Base-by-base conservation (phyloP, 2,888 invertebrate species). In the Azorinus chamasolen region DNA sequence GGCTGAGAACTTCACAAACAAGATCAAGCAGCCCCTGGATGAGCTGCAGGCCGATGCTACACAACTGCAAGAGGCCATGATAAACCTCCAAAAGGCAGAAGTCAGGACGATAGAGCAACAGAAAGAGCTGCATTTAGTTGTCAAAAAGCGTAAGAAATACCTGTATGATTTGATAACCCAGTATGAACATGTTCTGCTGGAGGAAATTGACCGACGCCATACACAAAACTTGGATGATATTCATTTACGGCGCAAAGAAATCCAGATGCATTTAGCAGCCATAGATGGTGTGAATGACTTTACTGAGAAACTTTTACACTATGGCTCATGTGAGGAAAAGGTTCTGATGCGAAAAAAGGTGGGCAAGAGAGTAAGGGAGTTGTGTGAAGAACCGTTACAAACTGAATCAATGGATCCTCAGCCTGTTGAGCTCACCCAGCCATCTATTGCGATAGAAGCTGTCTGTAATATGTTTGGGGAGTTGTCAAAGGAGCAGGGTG, bases 381-480 rank as follows among this genome's bases (percentile, higher is more conserved):
- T 90, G 20, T 89, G 88, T 70, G 90, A 89, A 55, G 83, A 84
- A 37, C 83, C 86, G 12, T 72, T 89, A 10, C 68, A 70, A 10
- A 83, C 78, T 8, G 83, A 82, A n/a, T 46, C 65, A 20, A 61
- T 83, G 24, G 62, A 81, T 18, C 75, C 75, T 27, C 61, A 62
- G n/a, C 69, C 77, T 22, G 48, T 85, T 16, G 76, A 58, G 8
- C 75, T 88, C 8, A 68, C 73, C n/a, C 86, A 88, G 58, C 89
- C 89, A 14, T 77, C 80, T 25, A 86, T 87, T 18, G 84, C 86
- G 0, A 87, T 88, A 57, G 88, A 88, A 61, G 83, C 84, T 16
- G 85, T 90, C 46, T 89, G 90, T 65, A 85, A 88, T 62, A 81
- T 90, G 83, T 90, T 89, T 79, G 90, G 90, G 6, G 87, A 87